Conservation (phyloP, 2,888 invertebrate genomes). For the Myopa testacea region DNA sequence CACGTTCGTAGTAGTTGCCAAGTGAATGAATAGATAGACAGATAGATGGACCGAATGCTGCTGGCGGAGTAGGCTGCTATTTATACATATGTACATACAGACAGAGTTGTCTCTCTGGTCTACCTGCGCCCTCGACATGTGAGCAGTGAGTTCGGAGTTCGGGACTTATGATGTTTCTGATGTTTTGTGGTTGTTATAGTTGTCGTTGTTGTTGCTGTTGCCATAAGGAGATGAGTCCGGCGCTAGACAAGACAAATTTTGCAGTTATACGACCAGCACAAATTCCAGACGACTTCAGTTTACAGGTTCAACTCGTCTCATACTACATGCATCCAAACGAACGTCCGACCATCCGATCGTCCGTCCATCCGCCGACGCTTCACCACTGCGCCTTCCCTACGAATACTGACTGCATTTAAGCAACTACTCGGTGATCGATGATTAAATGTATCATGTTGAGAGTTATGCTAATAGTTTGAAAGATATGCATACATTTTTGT, state of each 20-base stretch:
- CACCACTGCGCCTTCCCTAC: neutral
- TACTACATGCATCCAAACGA: neutral
- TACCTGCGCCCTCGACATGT: conserved; percentile 21
- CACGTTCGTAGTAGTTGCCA: neutral
- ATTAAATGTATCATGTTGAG: conserved; percentile 10
- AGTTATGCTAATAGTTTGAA: neutral
- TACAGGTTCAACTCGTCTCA: conserved; percentile 13
- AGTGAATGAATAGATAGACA: neutral
- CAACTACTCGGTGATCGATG: conserved; percentile 3
- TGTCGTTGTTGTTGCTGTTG: neutral
- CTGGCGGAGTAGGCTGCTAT: neutral
- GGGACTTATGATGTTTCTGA: neutral
- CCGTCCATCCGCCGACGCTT: neutral
- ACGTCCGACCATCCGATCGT: neutral
- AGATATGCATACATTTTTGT: neutral
- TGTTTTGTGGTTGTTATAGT: conserved; percentile 1
- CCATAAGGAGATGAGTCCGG: neutral
- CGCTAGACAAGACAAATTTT: conserved; percentile 24
- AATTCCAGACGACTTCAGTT: conserved; percentile 1
- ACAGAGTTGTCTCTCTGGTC: neutral
- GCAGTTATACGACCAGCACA: conserved; percentile 10
- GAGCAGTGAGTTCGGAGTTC: neutral
- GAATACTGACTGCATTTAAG: neutral
- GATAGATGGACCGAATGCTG: conserved; percentile 10
- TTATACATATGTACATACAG: neutral